phyloP scores from a whole-genome alignment of 2,888 invertebrate genomes.

The Petrolisthes manimaculis region DNA sequence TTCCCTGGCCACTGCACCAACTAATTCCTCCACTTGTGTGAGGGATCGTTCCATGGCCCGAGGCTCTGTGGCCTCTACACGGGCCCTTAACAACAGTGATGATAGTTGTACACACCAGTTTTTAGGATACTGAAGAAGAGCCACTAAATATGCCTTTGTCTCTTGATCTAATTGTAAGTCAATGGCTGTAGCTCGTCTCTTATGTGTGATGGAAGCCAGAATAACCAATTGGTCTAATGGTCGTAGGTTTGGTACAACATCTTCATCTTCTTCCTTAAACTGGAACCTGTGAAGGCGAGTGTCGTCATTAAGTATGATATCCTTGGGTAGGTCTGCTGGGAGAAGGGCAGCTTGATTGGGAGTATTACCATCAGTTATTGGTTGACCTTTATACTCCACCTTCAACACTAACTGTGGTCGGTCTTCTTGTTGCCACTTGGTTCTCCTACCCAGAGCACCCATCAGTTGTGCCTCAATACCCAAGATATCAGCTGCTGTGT shows the following conservation, averaged over 20 bases:
- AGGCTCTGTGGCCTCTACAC: constrained; percentile 68
- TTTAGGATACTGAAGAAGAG: constrained; percentile 71
- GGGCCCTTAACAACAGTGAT: constrained; percentile 74
- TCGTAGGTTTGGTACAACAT: constrained; percentile 53
- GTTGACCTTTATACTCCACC: constrained; percentile 70
- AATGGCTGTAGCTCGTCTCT: constrained; percentile 48
- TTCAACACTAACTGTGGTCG: constrained; percentile 86
- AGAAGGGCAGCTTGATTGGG: constrained; percentile 43
- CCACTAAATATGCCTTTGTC: constrained; percentile 59
- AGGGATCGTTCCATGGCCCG: constrained; percentile 90
- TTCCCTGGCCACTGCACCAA: constrained; percentile 74
- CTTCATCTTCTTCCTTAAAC: constrained; percentile 60
- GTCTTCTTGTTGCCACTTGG: constrained; percentile 86
- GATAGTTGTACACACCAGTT: constrained; percentile 84
- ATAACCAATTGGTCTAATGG: constrained; percentile 62
- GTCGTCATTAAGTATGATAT: constrained; percentile 62
- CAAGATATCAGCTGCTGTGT: constrained; percentile 76
- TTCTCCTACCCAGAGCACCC: constrained; percentile 89
- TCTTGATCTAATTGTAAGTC: constrained; percentile 61
- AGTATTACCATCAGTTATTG: constrained; percentile 42
- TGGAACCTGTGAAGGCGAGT: constrained; percentile 51
- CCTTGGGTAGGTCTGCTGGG: constrained; percentile 59
- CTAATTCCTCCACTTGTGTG: constrained; percentile 78
- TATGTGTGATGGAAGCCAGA: constrained; percentile 47
- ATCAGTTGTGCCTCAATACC: constrained; percentile 76